phyloP scores from a whole-genome alignment of 2,888 invertebrate species.

The Romanomermis culicivorax region DNA sequence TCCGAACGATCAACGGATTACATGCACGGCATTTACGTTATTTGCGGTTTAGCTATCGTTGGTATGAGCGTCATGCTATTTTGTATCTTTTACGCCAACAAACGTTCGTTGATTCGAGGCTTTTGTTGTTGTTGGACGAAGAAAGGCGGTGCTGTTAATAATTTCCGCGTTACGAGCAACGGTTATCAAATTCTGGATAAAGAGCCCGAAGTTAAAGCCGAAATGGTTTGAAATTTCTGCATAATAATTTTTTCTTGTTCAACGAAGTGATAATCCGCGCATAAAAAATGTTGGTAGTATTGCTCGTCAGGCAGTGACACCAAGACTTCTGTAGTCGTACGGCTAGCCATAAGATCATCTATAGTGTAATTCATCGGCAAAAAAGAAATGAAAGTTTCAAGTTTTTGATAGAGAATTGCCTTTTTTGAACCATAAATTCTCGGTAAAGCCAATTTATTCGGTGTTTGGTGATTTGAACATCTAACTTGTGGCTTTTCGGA shows the following conservation, averaged over 20 bases:
- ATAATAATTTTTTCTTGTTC: not conserved
- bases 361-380: too few species aligned
- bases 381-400: too few species aligned
- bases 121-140: not conserved
- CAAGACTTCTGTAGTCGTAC: too few species aligned
- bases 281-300: not conserved
- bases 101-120: not conserved
- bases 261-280: not conserved
- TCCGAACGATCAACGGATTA: not conserved
- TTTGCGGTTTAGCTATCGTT: not conserved
- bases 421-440: not conserved
- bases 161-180: not conserved
- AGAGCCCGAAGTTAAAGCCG: slow-evolving; percentile 4
- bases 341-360: too few species aligned
- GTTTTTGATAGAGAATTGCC: not conserved
- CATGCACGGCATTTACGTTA: not conserved
- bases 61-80: not conserved
- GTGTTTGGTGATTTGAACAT: too few species aligned
- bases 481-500: too few species aligned
- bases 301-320: too few species aligned
- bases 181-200: not conserved
- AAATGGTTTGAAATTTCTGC: slow-evolving; percentile 1
- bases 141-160: not conserved
- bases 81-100: not conserved
- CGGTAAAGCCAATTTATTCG: too few species aligned